Percentiles rank a stretch among this genome's conserved stretches.
These are phyloP conservation scores for Heliconius hewitsoni DNA, from an alignment of 1,140 invertebrate species.

Conservation along the genomic window DNA sequence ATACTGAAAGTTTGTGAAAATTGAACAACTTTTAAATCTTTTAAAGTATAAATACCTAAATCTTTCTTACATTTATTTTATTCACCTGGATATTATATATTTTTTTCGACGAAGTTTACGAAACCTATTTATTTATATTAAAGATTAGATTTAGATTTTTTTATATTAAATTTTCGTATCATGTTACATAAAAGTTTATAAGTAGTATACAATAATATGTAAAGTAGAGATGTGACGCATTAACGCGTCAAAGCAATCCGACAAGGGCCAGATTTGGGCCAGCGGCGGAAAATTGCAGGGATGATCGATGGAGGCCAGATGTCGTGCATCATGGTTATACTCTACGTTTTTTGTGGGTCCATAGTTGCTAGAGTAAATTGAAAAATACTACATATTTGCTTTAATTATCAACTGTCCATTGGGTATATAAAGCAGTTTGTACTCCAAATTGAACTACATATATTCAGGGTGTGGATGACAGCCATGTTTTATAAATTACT, in stretches of 20 bases:
- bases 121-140: too few relatives aligned
- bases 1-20: background rate
- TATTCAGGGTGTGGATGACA: too few relatives aligned
- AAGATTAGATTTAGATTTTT: too few relatives aligned
- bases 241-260: slow-evolving; percentile 58
- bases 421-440: background rate
- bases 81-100: too few relatives aligned
- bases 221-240: slow-evolving; percentile 50
- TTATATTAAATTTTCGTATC: background rate
- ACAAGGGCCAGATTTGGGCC: slow-evolving; percentile 58
- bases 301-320: slow-evolving; percentile 69
- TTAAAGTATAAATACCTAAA: background rate
- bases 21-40: background rate
- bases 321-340: slow-evolving; percentile 63
- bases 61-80: too few relatives aligned
- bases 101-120: too few relatives aligned
- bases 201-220: background rate
- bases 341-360: slow-evolving; percentile 43
- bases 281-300: slow-evolving; percentile 63
- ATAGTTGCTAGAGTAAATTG: slow-evolving; percentile 40
- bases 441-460: background rate
- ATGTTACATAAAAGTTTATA: slow-evolving; percentile 3
- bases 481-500: too few relatives aligned
- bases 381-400: slow-evolving; percentile 44
- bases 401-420: slow-evolving; percentile 20